Evolutionary conservation across 2,888 invertebrate species (phyloP), one percentile per base, ranked within the genome.

Genomic region (Plagodis pulveraria): DNA sequence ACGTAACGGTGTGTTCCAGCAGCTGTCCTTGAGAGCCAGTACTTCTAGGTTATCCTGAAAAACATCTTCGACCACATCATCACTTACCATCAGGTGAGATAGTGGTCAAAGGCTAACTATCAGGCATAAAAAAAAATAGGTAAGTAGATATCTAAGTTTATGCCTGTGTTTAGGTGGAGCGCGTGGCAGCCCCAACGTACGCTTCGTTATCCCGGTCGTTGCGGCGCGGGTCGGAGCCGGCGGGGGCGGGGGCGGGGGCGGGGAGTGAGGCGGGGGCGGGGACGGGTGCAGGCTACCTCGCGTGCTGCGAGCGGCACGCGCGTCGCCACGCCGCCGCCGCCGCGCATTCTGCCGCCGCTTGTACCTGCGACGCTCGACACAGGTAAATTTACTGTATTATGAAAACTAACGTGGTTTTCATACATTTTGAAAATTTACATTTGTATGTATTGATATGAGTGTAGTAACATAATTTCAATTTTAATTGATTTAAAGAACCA

Each of bases 111-210:
- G n/a, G n/a, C n/a, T n/a, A n/a, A n/a, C n/a, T n/a, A n/a, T n/a
- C n/a, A n/a, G n/a, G n/a, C n/a, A n/a, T n/a, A n/a, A n/a, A n/a
- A n/a, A n/a, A n/a, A n/a, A n/a, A n/a, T n/a, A n/a, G n/a, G n/a
- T n/a, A n/a, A n/a, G n/a, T n/a, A n/a, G n/a, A n/a, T 38, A 38
- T 9, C 38, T 38, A 36, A 6, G 0, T 44, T 6, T 32, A n/a
- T 32, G 9, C 12, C 43, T 9, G 22, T 7, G 1, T 33, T 33
- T 34, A 95, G 95, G 88, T 95, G 71, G 94, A 94, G 33, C 91
- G 96, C 55, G 93, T 96, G 56, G 91, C 94, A 6, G 95, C 95
- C 0, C 95, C 95, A 1, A 96, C 96, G 0, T 94, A 94, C 72
- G 93, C 95, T 10, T 95, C 95, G n/a, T 66, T 94, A 55, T 80